A percentile compares a stretch with the other conserved stretches of the same genome.
These are phyloP conservation scores for Catalaphyllia jardinei DNA, from an alignment of 64 coral and sea anemone species.

Conservation along the genomic window DNA sequence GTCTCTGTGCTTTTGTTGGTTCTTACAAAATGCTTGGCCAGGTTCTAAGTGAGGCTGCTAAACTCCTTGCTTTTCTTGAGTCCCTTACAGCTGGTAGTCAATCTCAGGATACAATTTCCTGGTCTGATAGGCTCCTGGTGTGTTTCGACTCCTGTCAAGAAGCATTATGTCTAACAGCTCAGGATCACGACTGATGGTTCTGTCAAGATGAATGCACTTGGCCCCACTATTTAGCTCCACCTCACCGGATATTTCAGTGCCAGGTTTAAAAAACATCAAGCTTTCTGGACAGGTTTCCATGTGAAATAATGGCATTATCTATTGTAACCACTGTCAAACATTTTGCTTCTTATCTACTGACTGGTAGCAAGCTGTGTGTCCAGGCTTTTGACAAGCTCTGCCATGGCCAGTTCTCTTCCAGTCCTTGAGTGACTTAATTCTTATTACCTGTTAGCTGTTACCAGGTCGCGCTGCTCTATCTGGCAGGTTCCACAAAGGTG, in stretches of 20 bases:
- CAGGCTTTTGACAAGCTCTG: conserved; percentile 29
- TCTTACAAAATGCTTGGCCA: conserved; percentile 22
- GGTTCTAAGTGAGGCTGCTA: neutral
- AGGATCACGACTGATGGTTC: too few relatives aligned
- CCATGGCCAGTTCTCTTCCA: conserved; percentile 24
- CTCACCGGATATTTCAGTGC: neutral
- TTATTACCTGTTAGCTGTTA: neutral
- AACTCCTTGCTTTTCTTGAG: neutral
- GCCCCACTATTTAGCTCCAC: neutral
- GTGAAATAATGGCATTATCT: neutral
- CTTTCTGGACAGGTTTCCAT: neutral
- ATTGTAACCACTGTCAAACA: neutral
- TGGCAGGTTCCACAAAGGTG: neutral
- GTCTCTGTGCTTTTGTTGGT: conserved; percentile 18
- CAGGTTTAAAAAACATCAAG: neutral
- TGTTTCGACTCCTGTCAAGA: neutral
- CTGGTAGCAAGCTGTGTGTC: neutral
- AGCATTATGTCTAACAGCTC: neutral
- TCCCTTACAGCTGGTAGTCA: neutral
- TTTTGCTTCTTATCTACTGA: neutral
- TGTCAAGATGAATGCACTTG: too few relatives aligned
- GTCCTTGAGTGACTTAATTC: neutral
- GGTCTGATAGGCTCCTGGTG: neutral
- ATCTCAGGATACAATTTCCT: neutral
- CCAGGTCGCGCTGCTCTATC: neutral